These are phyloP conservation scores for Oplegnathus fasciatus DNA, from an alignment of 2,113 vertebrate genomes.

Conservation along the genomic window DNA sequence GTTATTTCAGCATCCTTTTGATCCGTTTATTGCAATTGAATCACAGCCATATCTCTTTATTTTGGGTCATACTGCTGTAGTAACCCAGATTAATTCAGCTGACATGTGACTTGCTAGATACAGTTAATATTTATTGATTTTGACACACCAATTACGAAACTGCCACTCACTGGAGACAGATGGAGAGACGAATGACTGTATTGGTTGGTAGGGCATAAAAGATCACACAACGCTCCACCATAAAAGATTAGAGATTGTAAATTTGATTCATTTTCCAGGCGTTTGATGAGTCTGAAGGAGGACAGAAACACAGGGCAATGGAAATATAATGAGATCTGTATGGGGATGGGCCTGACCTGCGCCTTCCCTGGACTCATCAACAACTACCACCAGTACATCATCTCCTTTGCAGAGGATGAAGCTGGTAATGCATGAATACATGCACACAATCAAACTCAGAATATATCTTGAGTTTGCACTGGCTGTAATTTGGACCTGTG, in stretches of 20 bases:
- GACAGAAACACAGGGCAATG: constrained; percentile 84
- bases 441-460: not conserved
- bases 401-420: constrained; percentile 97
- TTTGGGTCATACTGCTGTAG: no score
- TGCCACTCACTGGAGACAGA: no score
- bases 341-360: constrained; percentile 92
- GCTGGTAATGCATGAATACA: constrained; percentile 85
- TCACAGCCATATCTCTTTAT: no score
- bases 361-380: constrained; percentile 94
- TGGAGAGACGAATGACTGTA: no score
- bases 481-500: not conserved
- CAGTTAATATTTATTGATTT: no score
- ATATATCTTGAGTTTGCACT: not conserved
- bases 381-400: constrained; percentile 94
- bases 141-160: no score
- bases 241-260: not conserved
- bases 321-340: constrained; percentile 94
- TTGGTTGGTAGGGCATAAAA: no score
- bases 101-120: no score
- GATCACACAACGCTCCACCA: not conserved
- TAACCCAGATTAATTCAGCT: no score
- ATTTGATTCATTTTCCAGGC: constrained; percentile 75
- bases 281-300: constrained; percentile 94
- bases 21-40: no score
- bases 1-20: no score